phyloP scores from a whole-genome alignment of 1,140 invertebrate species.

The Cephus cinctus region DNA sequence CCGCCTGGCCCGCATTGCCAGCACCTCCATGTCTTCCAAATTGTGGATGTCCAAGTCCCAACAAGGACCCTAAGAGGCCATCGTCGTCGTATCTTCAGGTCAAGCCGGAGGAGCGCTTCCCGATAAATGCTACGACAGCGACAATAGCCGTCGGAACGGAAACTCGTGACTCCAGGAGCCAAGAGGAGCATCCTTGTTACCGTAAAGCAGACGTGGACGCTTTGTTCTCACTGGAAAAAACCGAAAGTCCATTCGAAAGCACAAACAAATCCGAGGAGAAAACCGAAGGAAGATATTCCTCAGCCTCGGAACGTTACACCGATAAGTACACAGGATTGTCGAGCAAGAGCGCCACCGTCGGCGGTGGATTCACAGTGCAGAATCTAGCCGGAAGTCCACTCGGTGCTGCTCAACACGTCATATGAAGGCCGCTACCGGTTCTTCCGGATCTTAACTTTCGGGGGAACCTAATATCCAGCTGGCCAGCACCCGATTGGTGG shows the following conservation, averaged over 20 bases:
- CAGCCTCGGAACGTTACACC: not conserved
- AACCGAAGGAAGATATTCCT: not conserved
- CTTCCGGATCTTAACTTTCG: slow-evolving; percentile 62
- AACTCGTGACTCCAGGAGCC: slow-evolving; percentile 24
- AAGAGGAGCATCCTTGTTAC: slow-evolving; percentile 31
- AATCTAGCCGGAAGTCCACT: slow-evolving; percentile 37
- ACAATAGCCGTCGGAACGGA: slow-evolving; percentile 26
- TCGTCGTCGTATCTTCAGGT: slow-evolving; percentile 24
- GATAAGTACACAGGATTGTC: not conserved
- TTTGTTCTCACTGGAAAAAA: slow-evolving; percentile 15
- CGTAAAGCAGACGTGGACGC: slow-evolving; percentile 28
- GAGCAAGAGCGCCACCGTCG: slow-evolving; percentile 22
- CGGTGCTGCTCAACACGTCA: slow-evolving; percentile 63
- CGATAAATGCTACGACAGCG: slow-evolving; percentile 38
- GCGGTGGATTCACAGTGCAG: slow-evolving; percentile 43
- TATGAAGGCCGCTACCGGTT: slow-evolving; percentile 82
- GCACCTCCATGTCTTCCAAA: slow-evolving; percentile 31
- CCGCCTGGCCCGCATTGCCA: slow-evolving; percentile 49
- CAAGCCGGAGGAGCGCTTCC: slow-evolving; percentile 42
- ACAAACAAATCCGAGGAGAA: slow-evolving; percentile 4
- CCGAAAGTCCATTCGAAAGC: slow-evolving; percentile 4
- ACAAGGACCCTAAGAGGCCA: slow-evolving; percentile 41
- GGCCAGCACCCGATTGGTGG: slow-evolving; percentile 48
- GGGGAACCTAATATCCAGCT: slow-evolving; percentile 51
- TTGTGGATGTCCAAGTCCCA: slow-evolving; percentile 45